Conservation (phyloP, 2,888 invertebrate species). For the Orthosia incerta region DNA sequence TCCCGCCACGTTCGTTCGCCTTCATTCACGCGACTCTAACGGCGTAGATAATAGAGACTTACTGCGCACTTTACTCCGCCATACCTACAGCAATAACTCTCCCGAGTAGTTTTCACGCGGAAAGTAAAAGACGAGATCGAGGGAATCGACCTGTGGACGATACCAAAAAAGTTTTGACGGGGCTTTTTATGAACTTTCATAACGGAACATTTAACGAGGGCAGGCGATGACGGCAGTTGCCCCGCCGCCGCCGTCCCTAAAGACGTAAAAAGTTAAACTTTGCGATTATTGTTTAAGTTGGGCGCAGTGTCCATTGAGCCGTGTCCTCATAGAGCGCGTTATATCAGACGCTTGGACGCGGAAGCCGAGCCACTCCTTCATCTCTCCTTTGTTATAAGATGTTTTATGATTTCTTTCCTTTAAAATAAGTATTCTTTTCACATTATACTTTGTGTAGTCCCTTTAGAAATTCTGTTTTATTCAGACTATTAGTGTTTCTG, state of each 20-base stretch:
- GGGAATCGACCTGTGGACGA: conserved; percentile 73
- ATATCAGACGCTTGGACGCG: conserved; percentile 54
- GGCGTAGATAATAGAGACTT: conserved; percentile 90
- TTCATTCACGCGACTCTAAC: conserved; percentile 90
- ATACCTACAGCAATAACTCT: conserved; percentile 88
- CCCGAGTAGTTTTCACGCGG: conserved; percentile 82
- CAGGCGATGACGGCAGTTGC: conserved; percentile 59
- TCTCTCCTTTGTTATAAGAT: conserved; percentile 50
- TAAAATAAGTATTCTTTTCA: conserved; percentile 51
- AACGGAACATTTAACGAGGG: conserved; percentile 72
- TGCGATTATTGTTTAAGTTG: conserved; percentile 69
- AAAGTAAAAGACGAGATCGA: conserved; percentile 74
- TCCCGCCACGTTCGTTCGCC: conserved; percentile 86
- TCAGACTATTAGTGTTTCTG: conserved; percentile 33
- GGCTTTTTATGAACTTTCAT: conserved; percentile 71
- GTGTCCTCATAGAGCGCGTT: conserved; percentile 60
- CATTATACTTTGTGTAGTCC: conserved; percentile 40
- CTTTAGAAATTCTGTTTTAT: conserved; percentile 27
- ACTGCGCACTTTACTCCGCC: conserved; percentile 88
- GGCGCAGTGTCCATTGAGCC: conserved; percentile 63
- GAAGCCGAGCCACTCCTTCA: conserved; percentile 50
- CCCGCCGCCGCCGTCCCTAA: conserved; percentile 51
- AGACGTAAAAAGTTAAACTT: conserved; percentile 69
- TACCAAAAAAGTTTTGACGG: conserved; percentile 74
- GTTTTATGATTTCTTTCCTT: conserved; percentile 49